Evolutionary conservation across 2,797 vertebrate species (phyloP), one percentile per base, ranked within the genome.

Genomic region (Lerista edwardsae): DNA sequence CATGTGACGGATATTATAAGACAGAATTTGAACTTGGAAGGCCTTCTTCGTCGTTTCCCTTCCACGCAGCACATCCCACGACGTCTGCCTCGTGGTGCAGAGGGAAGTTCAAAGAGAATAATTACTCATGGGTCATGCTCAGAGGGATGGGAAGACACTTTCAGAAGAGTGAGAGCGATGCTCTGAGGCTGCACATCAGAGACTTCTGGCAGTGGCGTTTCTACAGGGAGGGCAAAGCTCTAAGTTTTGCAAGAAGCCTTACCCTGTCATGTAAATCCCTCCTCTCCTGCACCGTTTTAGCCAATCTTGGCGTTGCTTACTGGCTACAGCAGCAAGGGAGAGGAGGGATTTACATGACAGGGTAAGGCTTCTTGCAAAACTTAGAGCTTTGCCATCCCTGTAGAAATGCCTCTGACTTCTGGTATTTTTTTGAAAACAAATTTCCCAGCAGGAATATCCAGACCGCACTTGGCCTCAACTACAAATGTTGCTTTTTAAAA

Each of bases 101-200:
- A 71, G 51, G 4, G 29, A 39, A 29, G 67, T 71, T 80, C 79
- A 80, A 80, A 71, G 79, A 80, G 67, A 71, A 71, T 80, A 80
- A 59, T 51, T 69, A 29, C 25, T 69, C 51, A 29, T 69, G 51
- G 68, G 36, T 55, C 34, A 41, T n/a, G 34, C 68, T 81, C 51
- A 72, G 67, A 72, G 79, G 79, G 55, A 59, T 51, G 41, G 67
- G 36, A 61, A 36, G 55, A 72, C 72, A n/a, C 4, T 81, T 81
- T 71, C 34, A 71, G 19, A 69, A 17, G n/a, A 36, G 23, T 17
- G 9, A 29, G 14, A 41, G 36, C 19, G 59, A 78, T 64, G 64
- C 59, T 44, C 59, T 64, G 75, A 78, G 75, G 36, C 59, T 17
- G 27, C 10, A 71, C 79, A 71, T 80, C 79, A 80, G 47, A 71